Percentiles rank a stretch among this genome's conserved stretches.
These are phyloP conservation scores for Ailuropoda melanoleuca DNA, from an alignment of 2,113 vertebrate species.

Conservation along the genomic window DNA sequence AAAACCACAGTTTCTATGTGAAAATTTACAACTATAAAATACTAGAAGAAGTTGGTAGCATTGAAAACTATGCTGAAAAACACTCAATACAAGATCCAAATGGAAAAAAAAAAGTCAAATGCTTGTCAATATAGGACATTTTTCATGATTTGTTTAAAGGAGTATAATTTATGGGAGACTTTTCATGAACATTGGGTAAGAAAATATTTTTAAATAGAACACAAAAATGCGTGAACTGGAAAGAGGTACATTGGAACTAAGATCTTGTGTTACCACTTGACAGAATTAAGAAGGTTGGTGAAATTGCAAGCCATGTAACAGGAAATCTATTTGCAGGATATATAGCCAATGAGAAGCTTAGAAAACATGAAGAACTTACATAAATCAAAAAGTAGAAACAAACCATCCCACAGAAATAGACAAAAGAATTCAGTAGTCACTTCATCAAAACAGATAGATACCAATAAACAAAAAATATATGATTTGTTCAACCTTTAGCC, in stretches of 20 bases:
- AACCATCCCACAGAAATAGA: not conserved
- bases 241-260: not conserved
- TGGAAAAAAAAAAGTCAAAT: not conserved
- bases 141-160: not conserved
- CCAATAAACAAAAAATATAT: not conserved
- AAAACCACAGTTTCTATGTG: not conserved
- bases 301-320: not conserved
- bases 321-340: not conserved
- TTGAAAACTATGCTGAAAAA: not conserved
- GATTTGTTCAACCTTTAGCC: not conserved
- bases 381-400: slow-evolving; percentile 20
- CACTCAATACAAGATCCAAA: not conserved
- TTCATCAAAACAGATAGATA: not conserved
- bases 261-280: not conserved
- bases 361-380: not conserved
- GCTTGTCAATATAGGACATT: not conserved
- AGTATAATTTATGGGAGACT: not conserved
- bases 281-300: not conserved
- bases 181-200: not conserved
- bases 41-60: not conserved
- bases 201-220: not conserved
- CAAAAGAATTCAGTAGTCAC: not conserved
- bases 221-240: not conserved
- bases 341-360: not conserved
- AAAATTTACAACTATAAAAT: not conserved